Evolutionary conservation across 1,140 invertebrate species (phyloP).

Genomic region (Kradibia gibbosae): DNA sequence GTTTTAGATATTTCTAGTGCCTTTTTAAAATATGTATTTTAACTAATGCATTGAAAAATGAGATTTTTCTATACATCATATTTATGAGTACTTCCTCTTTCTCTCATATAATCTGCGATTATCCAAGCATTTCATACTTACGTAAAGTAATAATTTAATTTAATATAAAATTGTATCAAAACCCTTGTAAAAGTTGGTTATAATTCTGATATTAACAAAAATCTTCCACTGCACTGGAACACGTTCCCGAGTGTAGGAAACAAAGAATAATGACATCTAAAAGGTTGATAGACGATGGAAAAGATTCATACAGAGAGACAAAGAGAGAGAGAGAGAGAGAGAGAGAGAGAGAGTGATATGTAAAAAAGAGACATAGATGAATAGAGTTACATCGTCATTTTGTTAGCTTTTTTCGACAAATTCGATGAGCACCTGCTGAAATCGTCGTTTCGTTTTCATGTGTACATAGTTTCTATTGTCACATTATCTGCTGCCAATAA

Average conservation of each 20-base stretch:
- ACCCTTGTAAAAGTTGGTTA: not conserved
- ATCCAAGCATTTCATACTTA: not conserved
- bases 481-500: conserved; percentile 59
- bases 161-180: conserved; percentile 10
- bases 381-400: not conserved
- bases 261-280: not conserved
- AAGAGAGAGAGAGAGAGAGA: not conserved
- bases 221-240: not conserved
- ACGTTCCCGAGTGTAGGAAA: not conserved
- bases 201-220: conserved; percentile 21
- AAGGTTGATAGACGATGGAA: not conserved
- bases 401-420: not conserved
- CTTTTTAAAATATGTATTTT: conserved; percentile 4
- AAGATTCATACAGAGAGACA: not conserved
- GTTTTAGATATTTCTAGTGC: not conserved
- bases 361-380: not conserved
- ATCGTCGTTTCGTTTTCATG: not conserved
- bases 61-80: not conserved
- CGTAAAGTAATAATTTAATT: conserved; percentile 18
- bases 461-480: conserved; percentile 56
- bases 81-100: not conserved
- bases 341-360: too few relatives aligned
- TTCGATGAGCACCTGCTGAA: not conserved
- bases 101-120: not conserved
- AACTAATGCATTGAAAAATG: not conserved